Percentiles rank a stretch among this genome's conserved stretches.
phyloP scores from a whole-genome alignment of 2,797 vertebrate species.

The Notamacropus eugenii region DNA sequence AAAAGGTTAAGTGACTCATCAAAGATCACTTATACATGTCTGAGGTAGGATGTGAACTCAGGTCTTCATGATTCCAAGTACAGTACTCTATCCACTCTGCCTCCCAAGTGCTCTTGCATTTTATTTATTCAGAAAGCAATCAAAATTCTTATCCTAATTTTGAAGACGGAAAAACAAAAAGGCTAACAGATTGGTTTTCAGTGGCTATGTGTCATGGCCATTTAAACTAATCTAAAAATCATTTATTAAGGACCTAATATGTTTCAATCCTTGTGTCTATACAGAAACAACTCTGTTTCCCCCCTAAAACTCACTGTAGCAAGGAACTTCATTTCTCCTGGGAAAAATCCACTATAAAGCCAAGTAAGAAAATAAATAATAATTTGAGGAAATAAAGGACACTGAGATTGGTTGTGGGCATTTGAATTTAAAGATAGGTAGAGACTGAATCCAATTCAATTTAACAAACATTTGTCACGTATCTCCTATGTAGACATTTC shows the following conservation, averaged over 20 bases:
- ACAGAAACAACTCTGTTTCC: background rate
- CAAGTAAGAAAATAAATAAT: background rate
- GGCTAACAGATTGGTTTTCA: background rate
- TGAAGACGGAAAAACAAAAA: background rate
- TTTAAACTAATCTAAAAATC: background rate
- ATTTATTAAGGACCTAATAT: background rate
- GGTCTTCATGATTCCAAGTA: background rate
- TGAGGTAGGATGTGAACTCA: background rate
- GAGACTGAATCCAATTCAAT: background rate
- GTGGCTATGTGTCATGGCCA: background rate
- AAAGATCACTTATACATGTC: background rate
- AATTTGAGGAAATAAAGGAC: background rate
- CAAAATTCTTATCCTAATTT: background rate
- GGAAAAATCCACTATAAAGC: background rate
- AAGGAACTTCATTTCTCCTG: background rate
- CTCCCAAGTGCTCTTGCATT: background rate
- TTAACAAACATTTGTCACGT: background rate
- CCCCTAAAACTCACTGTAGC: background rate
- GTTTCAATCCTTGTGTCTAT: background rate
- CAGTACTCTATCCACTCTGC: background rate
- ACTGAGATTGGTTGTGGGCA: background rate
- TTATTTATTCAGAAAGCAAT: background rate
- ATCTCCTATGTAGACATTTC: background rate
- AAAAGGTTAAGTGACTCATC: background rate
- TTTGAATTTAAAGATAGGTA: background rate